Conservation (phyloP, 2,888 invertebrate species). For the Scaptomyza caliginosa region DNA sequence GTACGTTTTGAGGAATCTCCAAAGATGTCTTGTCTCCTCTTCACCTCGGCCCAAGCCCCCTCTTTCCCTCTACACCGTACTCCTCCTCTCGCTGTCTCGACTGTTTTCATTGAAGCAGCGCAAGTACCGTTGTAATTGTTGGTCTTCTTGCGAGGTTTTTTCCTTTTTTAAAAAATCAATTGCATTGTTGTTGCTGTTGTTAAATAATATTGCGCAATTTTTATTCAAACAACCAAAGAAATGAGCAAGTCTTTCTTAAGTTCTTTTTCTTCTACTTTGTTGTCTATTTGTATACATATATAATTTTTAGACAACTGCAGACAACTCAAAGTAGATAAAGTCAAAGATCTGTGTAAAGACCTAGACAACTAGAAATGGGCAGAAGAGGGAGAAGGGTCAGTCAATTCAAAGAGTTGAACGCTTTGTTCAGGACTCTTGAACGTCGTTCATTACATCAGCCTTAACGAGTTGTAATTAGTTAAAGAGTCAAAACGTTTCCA, state of each 20-base stretch:
- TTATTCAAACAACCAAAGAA: slow-evolving; percentile 62
- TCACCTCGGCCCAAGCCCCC: not conserved
- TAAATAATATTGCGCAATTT: slow-evolving; percentile 78
- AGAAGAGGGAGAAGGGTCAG: not conserved
- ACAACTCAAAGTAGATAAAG: slow-evolving; percentile 21
- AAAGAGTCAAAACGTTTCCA: not conserved
- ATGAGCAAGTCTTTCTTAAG: slow-evolving; percentile 23
- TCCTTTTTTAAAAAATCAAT: slow-evolving; percentile 45
- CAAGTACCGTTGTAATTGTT: slow-evolving; percentile 77
- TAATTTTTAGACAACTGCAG: slow-evolving; percentile 29
- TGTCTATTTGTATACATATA: not conserved
- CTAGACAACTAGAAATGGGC: not conserved
- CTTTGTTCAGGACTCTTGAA: slow-evolving; percentile 35
- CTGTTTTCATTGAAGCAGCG: slow-evolving; percentile 57
- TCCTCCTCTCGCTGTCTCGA: slow-evolving; percentile 3
- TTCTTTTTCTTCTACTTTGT: not conserved
- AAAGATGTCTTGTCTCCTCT: slow-evolving; percentile 18
- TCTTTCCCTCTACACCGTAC: slow-evolving; percentile 1
- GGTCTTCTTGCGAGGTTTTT: slow-evolving; percentile 32
- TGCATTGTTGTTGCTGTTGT: slow-evolving; percentile 53
- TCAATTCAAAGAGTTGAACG: not conserved
- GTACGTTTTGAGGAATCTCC: slow-evolving; percentile 50
- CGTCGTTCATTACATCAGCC: slow-evolving; percentile 20
- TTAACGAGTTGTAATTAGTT: slow-evolving; percentile 19
- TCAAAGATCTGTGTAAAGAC: slow-evolving; percentile 21